A percentile compares a stretch with the other conserved stretches of the same genome.
Evolutionary conservation across 2,888 invertebrate species (phyloP).

Genomic region (Mesorhabditis sp.): DNA sequence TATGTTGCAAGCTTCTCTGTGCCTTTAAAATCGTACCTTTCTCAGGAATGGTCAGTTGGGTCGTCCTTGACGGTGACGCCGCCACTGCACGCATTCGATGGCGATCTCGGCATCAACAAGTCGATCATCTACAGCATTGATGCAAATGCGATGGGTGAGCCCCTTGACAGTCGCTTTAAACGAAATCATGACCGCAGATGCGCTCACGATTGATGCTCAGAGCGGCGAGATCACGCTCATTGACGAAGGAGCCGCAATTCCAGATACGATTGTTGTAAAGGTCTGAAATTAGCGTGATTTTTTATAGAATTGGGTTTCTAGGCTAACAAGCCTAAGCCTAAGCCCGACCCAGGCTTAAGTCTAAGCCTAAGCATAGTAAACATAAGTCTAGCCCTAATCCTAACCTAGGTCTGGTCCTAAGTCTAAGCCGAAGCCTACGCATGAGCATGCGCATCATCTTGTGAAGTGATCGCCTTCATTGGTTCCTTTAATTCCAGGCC

Average conservation of each 20-base stretch:
- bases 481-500: not conserved
- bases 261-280: not conserved
- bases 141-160: not conserved
- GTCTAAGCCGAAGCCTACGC: too few species aligned
- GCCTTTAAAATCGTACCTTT: too few species aligned
- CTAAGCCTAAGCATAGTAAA: too few species aligned
- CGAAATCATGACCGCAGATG: not conserved
- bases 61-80: not conserved
- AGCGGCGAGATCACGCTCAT: not conserved
- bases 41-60: not conserved
- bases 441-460: too few species aligned
- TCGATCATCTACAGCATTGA: not conserved
- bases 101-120: slow-evolving; percentile 1
- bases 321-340: too few species aligned
- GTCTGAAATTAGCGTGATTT: not conserved
- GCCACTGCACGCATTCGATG: not conserved
- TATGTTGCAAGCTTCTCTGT: too few species aligned
- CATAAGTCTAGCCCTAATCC: too few species aligned
- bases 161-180: not conserved
- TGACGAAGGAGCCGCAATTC: not conserved
- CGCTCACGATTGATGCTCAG: not conserved
- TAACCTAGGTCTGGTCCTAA: too few species aligned
- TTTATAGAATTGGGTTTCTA: too few species aligned
- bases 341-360: too few species aligned
- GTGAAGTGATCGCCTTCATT: too few species aligned